phyloP scores from a whole-genome alignment of 2,113 vertebrate genomes.

The Misgurnus mizolepis region DNA sequence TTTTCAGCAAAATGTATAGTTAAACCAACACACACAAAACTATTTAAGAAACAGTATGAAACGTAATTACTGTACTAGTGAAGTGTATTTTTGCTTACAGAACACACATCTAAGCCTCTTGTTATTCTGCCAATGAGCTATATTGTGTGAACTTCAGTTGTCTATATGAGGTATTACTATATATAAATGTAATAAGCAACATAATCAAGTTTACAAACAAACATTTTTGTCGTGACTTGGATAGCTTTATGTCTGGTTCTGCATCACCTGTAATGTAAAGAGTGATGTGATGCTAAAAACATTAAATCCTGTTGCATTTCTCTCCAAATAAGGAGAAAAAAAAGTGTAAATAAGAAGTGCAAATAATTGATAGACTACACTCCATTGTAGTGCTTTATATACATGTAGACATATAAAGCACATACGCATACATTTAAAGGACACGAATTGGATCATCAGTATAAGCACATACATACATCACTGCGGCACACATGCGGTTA shows the following conservation, averaged over 20 bases:
- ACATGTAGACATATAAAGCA: not conserved
- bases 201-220: no score
- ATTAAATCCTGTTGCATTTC: conserved; percentile 28
- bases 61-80: no score
- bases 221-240: conserved; percentile 5
- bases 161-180: not conserved
- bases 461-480: not conserved
- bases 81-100: no score
- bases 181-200: not conserved
- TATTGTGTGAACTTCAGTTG: conserved; percentile 3
- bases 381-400: not conserved
- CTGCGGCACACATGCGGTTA: not conserved
- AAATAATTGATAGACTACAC: no score
- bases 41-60: no score
- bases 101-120: no score
- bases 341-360: not conserved
- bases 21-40: no score
- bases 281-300: not conserved
- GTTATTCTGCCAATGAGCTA: not conserved
- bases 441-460: no score
- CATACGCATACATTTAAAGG: no score
- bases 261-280: conserved; percentile 17
- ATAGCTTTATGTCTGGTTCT: not conserved
- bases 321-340: not conserved
- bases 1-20: no score